phyloP scores from a whole-genome alignment of 2,888 invertebrate genomes.

The Hypsopygia costalis region DNA sequence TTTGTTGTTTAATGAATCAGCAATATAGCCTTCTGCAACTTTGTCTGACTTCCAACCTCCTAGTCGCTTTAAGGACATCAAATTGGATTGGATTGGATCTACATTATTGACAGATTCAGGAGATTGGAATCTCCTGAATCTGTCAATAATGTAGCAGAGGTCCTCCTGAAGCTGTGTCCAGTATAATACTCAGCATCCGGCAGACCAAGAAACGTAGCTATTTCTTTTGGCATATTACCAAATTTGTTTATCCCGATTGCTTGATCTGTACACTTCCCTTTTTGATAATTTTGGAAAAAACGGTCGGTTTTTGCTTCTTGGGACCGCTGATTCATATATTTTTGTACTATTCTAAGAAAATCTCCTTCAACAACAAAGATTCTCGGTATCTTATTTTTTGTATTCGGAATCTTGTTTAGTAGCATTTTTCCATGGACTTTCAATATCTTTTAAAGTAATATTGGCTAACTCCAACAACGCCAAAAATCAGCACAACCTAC shows the following conservation, averaged over 20 bases:
- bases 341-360: conserved; percentile 10
- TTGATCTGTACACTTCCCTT: conserved; percentile 17
- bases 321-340: conserved; percentile 10
- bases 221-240: too few relatives aligned
- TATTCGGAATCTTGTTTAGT: conserved; percentile 11
- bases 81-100: too few relatives aligned
- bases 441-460: conserved; percentile 13
- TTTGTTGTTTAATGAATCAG: conserved; percentile 9
- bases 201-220: too few relatives aligned
- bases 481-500: neutral
- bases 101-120: too few relatives aligned
- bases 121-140: too few relatives aligned
- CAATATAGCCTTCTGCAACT: conserved; percentile 7
- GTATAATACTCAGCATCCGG: too few relatives aligned
- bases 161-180: too few relatives aligned
- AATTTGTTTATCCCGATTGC: conserved; percentile 1
- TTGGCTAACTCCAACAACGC: conserved; percentile 10
- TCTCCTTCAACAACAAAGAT: conserved; percentile 9
- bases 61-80: neutral
- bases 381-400: too few relatives aligned
- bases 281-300: conserved; percentile 18
- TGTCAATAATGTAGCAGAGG: too few relatives aligned
- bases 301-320: conserved; percentile 13
- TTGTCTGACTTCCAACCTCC: neutral
- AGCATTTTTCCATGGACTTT: conserved; percentile 11